These are phyloP conservation scores for Mesembrinibis cayennensis DNA, from an alignment of 2,113 vertebrate species.

Conservation along the genomic window DNA sequence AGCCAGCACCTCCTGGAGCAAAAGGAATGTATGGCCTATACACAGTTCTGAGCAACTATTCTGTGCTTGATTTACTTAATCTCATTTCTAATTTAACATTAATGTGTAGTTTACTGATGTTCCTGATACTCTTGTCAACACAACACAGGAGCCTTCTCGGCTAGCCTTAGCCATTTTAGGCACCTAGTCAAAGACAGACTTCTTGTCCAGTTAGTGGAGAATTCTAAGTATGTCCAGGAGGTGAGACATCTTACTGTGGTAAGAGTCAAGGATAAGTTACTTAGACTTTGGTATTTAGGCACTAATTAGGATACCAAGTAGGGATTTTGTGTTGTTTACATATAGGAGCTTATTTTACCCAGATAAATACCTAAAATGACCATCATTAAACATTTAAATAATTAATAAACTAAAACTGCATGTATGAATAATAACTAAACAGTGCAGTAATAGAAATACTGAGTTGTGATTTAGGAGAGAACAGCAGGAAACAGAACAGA, in stretches of 20 bases:
- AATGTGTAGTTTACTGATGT: not conserved
- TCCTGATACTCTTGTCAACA: too few relatives aligned
- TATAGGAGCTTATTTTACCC: not conserved
- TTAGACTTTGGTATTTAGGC: not conserved
- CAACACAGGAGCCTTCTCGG: not conserved
- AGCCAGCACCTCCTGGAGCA: not conserved
- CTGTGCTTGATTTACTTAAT: not conserved
- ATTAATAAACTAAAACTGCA: not conserved
- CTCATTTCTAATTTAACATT: not conserved
- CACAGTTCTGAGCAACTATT: not conserved
- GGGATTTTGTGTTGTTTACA: not conserved
- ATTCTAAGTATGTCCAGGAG: not conserved
- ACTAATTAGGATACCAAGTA: not conserved
- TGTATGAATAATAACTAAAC: not conserved
- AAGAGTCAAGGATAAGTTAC: not conserved
- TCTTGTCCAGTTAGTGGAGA: not conserved
- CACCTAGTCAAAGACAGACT: not conserved
- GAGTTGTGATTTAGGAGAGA: not conserved
- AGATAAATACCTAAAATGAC: not conserved
- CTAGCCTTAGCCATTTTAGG: not conserved
- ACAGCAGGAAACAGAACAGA: not conserved
- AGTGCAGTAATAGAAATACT: not conserved
- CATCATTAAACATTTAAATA: not conserved
- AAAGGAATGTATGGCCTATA: not conserved
- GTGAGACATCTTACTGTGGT: too few relatives aligned